These are phyloP conservation scores for Drosophila helvetica DNA, from an alignment of 2,888 invertebrate species.

Conservation along the genomic window DNA sequence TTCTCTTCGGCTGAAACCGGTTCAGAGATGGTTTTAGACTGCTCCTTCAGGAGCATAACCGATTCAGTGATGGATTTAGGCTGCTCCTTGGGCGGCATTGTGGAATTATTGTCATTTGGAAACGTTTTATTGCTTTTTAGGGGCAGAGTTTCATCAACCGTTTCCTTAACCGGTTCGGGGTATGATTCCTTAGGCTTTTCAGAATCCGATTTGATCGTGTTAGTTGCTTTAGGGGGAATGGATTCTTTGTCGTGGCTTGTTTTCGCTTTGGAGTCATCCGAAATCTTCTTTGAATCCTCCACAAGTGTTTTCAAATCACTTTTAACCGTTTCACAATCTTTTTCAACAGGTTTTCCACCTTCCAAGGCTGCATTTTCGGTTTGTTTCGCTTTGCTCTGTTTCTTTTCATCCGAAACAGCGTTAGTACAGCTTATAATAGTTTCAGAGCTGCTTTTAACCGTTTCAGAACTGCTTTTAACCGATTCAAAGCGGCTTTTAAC, in stretches of 20 bases:
- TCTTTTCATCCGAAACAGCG: not conserved
- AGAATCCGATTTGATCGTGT: not conserved
- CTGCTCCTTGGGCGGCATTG: not conserved
- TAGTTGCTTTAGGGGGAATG: not conserved
- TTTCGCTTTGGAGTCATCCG: not conserved
- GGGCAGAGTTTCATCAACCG: not conserved
- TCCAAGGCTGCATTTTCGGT: not conserved
- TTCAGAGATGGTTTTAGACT: not conserved
- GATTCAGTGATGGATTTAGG: not conserved
- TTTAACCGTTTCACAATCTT: conserved; percentile 2
- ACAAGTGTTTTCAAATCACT: not conserved
- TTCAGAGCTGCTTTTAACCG: not conserved
- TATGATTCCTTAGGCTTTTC: not conserved
- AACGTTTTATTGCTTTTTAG: not conserved
- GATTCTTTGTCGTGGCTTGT: not conserved
- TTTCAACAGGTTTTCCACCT: conserved; percentile 1
- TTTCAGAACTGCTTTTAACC: not conserved
- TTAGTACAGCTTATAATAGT: not conserved
- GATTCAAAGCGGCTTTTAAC: not conserved
- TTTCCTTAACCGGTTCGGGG: not conserved
- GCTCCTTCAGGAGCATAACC: no score
- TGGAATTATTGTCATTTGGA: not conserved
- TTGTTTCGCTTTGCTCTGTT: not conserved
- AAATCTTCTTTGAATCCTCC: not conserved
- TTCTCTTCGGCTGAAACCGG: not conserved